These are phyloP conservation scores for Ridgeia piscesae DNA, from an alignment of 1,140 invertebrate genomes.

Conservation along the genomic window DNA sequence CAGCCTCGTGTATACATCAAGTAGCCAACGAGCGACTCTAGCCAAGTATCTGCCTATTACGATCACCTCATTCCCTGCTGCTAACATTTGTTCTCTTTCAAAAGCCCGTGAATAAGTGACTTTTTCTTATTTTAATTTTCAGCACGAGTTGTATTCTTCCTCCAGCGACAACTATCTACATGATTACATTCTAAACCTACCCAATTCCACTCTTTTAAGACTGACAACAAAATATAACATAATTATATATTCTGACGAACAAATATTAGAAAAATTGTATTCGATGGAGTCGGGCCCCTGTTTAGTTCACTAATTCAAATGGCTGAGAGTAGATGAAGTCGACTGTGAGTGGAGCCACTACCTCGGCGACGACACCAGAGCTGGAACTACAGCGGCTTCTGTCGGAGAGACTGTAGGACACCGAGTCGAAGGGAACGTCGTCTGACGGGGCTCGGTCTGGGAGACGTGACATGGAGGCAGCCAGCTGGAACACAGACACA, in stretches of 20 bases:
- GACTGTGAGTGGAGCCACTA: background rate
- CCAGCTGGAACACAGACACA: background rate
- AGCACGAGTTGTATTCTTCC: no score
- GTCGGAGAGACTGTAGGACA: background rate
- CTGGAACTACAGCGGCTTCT: background rate
- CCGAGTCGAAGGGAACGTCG: background rate
- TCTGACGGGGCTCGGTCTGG: background rate
- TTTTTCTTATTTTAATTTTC: no score
- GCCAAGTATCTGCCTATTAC: background rate
- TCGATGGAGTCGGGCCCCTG: no score
- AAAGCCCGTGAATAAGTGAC: no score
- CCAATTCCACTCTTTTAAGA: no score
- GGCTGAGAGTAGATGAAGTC: background rate
- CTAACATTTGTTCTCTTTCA: no score
- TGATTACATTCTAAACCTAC: no score
- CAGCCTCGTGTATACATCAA: background rate
- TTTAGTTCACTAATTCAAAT: background rate
- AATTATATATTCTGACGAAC: no score
- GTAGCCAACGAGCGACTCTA: background rate
- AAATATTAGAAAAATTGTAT: no score
- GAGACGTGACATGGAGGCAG: background rate
- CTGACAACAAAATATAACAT: no score
- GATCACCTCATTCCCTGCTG: no score
- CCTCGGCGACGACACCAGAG: background rate
- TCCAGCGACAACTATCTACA: no score